Evolutionary conservation across 2,113 vertebrate species (phyloP).

Genomic region (Haplochromis burtoni): DNA sequence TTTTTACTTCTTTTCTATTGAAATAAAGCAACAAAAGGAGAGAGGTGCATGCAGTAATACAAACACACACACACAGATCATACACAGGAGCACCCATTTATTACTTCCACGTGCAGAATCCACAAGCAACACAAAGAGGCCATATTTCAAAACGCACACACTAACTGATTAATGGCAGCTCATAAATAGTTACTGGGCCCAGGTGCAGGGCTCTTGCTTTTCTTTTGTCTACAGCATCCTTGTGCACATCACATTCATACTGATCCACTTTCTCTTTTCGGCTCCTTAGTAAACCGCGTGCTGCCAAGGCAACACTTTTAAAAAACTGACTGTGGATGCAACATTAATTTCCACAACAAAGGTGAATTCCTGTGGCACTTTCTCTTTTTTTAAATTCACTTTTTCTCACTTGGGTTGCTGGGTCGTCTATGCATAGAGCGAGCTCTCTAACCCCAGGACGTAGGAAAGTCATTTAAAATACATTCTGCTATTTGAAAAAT

Average conservation of each 20-base stretch:
- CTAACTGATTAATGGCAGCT: conserved; percentile 60
- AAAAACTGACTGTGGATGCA: neutral
- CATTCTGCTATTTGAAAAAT: conserved; percentile 37
- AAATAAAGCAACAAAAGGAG: neutral
- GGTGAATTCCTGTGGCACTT: neutral
- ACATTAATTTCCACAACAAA: conserved; percentile 18
- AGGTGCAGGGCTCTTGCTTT: conserved; percentile 17
- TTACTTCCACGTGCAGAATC: neutral
- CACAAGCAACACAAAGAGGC: neutral
- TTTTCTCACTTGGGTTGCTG: neutral
- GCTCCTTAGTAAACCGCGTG: neutral
- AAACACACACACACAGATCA: neutral
- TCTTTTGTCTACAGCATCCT: conserved; percentile 30
- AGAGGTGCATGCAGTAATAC: neutral
- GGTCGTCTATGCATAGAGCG: neutral
- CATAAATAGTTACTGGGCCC: conserved; percentile 16
- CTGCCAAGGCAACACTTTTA: neutral
- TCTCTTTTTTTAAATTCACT: neutral
- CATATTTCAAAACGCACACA: neutral
- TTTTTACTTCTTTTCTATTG: neutral
- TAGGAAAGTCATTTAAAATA: conserved; percentile 23
- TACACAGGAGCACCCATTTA: neutral
- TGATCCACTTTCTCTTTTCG: conserved; percentile 1
- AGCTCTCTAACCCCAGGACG: neutral
- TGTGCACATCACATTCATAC: conserved; percentile 11